These are phyloP conservation scores for Heterotis niloticus DNA, from an alignment of 2,113 vertebrate species.

Conservation along the genomic window DNA sequence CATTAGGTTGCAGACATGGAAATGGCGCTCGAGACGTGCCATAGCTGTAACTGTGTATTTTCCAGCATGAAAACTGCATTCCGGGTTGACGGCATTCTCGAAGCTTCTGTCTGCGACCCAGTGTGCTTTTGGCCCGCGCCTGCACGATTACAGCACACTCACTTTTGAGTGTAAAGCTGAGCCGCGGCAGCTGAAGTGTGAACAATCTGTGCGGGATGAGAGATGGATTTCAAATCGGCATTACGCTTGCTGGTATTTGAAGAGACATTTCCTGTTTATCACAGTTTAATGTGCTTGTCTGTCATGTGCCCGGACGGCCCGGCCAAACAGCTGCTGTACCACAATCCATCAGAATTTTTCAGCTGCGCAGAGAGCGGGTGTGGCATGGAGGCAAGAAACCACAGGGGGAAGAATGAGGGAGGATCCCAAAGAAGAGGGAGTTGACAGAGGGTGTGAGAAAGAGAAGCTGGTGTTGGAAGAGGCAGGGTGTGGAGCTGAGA, in stretches of 20 bases:
- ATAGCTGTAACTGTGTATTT: no score
- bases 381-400: not conserved
- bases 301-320: not conserved
- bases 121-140: no score
- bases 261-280: slow-evolving; percentile 42
- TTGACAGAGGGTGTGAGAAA: no score
- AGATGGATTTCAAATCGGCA: not conserved
- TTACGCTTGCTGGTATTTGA: slow-evolving; percentile 32
- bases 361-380: not conserved
- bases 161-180: no score
- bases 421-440: not conserved
- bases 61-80: no score
- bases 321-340: slow-evolving; percentile 34
- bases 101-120: no score
- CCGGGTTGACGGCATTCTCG: no score
- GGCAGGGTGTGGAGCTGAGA: not conserved
- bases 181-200: not conserved
- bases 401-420: not conserved
- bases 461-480: not conserved
- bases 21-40: no score
- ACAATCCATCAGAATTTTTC: slow-evolving; percentile 35
- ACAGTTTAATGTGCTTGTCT: slow-evolving; percentile 38
- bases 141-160: no score
- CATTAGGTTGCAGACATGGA: not conserved
- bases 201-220: not conserved